phyloP scores from a whole-genome alignment of 2,797 vertebrate genomes.

The Bryconaethiops microstoma region DNA sequence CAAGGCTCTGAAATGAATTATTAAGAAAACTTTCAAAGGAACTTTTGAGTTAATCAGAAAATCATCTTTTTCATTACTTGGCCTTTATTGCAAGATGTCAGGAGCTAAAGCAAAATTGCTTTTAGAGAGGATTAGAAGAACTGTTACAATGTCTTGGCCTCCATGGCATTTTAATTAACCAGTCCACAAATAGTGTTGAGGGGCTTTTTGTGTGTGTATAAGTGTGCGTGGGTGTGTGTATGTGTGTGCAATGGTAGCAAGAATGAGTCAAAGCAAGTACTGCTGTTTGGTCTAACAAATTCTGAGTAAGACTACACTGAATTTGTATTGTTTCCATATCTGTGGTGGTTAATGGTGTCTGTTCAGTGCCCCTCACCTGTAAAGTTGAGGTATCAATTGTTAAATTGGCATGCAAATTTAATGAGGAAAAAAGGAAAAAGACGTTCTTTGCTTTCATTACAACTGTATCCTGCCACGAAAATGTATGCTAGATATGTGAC shows the following conservation, averaged over 20 bases:
- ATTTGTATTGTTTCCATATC: too few species aligned
- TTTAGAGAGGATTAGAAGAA: conserved; percentile 55
- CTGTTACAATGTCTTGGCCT: conserved; percentile 55
- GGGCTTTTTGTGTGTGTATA: conserved; percentile 20
- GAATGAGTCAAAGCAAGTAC: not conserved
- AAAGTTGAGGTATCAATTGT: not conserved
- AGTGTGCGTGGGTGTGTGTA: conserved; percentile 26
- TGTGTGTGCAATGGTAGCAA: conserved; percentile 14
- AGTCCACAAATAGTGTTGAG: conserved; percentile 51
- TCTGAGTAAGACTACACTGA: too few species aligned
- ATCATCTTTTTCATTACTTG: conserved; percentile 58
- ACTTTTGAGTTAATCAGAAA: conserved; percentile 58
- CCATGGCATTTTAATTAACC: conserved; percentile 56
- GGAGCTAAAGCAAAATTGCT: conserved; percentile 54
- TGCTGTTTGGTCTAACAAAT: not conserved
- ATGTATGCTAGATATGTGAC: not conserved
- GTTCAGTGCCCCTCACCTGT: not conserved
- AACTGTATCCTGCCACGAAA: not conserved
- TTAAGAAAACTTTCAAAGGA: conserved; percentile 47
- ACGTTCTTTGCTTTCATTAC: not conserved
- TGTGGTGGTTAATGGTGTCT: not conserved
- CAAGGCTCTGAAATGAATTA: conserved; percentile 41
- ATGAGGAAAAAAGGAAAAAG: too few species aligned
- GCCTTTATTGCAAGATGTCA: conserved; percentile 54
- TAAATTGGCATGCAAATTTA: not conserved